Percentiles rank a stretch among this genome's conserved stretches.
phyloP scores from a whole-genome alignment of 2,888 invertebrate genomes.

The Metallyticus violacea region DNA sequence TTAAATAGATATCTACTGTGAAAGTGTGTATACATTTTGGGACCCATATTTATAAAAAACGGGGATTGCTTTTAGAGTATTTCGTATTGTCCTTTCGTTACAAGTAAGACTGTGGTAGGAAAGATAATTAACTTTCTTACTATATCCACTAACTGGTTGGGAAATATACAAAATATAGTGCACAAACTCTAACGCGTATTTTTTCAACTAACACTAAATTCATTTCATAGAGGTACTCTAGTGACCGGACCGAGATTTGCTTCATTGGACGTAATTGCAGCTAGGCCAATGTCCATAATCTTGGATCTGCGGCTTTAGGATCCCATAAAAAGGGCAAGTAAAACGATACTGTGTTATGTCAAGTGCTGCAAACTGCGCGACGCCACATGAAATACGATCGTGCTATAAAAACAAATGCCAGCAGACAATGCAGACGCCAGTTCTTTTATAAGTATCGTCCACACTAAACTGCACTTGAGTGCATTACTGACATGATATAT shows the following conservation, averaged over 20 bases:
- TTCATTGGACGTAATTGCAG: background rate
- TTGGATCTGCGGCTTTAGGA: background rate
- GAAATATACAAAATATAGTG: too few relatives aligned
- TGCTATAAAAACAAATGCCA: background rate
- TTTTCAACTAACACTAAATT: background rate
- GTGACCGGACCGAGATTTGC: background rate
- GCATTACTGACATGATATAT: background rate
- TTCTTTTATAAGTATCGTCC: background rate
- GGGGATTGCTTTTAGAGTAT: too few relatives aligned
- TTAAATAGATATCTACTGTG: too few relatives aligned
- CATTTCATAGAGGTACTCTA: background rate
- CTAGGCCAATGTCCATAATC: background rate
- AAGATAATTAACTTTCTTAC: too few relatives aligned
- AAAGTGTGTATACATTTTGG: too few relatives aligned
- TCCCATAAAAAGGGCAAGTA: background rate
- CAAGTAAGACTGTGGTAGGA: too few relatives aligned
- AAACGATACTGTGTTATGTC: background rate
- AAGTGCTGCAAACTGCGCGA: background rate
- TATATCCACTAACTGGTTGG: too few relatives aligned
- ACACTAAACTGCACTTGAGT: background rate
- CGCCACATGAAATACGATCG: background rate
- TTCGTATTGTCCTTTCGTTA: too few relatives aligned
- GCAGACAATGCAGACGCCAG: background rate
- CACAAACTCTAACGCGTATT: too few relatives aligned
- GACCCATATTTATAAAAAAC: too few relatives aligned